Percentiles rank a stretch among this genome's conserved stretches.
Conservation (phyloP, 2,113 vertebrate genomes). For the Ctenodactylus gundi region DNA sequence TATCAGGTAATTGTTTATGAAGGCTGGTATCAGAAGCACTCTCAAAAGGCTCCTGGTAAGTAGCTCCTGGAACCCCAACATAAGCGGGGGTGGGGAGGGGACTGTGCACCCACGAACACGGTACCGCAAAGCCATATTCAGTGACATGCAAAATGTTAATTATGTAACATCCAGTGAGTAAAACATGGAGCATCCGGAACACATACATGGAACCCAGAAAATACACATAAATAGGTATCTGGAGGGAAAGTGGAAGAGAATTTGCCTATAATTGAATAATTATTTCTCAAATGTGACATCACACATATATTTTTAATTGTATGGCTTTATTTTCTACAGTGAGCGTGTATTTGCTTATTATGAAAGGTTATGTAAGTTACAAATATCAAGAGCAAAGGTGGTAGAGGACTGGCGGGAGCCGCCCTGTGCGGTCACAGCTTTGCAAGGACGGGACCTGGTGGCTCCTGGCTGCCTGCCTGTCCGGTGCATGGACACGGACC, state of each 20-base stretch:
- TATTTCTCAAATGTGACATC: background rate
- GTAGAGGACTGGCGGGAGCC: background rate
- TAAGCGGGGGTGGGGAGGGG: no score
- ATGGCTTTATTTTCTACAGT: background rate
- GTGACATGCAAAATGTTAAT: background rate
- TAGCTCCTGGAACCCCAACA: background rate
- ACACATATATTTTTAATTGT: background rate
- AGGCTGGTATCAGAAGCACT: background rate
- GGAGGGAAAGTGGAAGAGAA: background rate
- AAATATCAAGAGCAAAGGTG: background rate
- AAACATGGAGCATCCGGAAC: background rate
- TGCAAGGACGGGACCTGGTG: background rate
- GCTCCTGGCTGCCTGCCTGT: background rate
- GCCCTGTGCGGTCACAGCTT: fast-evolving
- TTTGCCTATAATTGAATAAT: background rate
- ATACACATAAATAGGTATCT: background rate
- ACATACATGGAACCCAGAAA: no score
- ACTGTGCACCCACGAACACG: background rate
- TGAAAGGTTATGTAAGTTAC: background rate
- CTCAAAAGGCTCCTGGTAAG: background rate
- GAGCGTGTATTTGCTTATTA: background rate
- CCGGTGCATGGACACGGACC: background rate
- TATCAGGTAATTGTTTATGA: background rate
- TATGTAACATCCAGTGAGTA: background rate
- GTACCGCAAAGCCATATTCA: background rate